phyloP scores from a whole-genome alignment of 2,797 vertebrate species.

The Acanthurus leucopareius region DNA sequence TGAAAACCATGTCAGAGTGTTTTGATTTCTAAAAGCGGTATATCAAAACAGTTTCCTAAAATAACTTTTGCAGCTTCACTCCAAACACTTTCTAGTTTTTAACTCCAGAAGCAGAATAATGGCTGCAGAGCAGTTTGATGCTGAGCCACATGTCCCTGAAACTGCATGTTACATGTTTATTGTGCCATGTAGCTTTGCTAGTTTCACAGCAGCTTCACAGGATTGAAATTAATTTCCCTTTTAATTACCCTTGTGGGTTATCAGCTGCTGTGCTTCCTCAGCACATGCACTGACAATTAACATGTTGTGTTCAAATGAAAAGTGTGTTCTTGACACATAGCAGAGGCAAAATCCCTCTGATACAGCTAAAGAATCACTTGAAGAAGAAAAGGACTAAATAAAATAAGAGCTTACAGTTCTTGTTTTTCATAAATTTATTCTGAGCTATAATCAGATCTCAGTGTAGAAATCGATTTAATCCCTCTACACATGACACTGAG shows the following conservation, averaged over 20 bases:
- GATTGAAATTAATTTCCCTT: constrained; percentile 46
- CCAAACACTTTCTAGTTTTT: background rate
- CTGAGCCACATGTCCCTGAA: background rate
- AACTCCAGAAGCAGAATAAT: background rate
- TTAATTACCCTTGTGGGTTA: constrained; percentile 36
- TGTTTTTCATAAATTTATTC: background rate
- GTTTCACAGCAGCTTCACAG: constrained; percentile 16
- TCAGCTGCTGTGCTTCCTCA: constrained; percentile 44
- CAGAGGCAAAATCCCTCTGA: too few species aligned
- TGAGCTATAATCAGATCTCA: constrained; percentile 45
- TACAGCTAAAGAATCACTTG: background rate
- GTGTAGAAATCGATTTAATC: constrained; percentile 35
- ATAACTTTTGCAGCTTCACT: constrained; percentile 1
- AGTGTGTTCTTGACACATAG: background rate
- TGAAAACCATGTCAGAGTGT: background rate
- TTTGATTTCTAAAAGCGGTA: background rate
- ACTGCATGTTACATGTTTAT: constrained; percentile 5
- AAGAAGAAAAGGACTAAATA: background rate
- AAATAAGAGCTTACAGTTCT: background rate
- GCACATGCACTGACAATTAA: constrained; percentile 24
- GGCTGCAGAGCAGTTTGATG: background rate
- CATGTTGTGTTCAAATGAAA: background rate
- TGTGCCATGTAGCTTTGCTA: constrained; percentile 13
- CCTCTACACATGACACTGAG: background rate
- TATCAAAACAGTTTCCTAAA: background rate